Base-by-base conservation (phyloP, 1,140 invertebrate species). In the Gonioctena quinquepunctata region DNA sequence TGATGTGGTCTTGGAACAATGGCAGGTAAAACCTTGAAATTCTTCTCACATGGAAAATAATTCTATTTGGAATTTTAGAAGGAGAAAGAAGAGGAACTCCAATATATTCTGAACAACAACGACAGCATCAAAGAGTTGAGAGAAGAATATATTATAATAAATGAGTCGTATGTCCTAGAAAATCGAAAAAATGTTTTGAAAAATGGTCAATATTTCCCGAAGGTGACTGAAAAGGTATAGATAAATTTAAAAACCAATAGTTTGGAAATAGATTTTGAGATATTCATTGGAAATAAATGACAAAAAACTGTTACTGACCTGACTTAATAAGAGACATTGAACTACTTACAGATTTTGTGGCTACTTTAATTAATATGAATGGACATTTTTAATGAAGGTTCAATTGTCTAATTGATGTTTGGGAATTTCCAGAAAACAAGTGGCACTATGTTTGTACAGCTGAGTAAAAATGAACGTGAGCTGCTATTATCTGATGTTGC, bases 101-200 rank as follows among this genome's bases (percentile, higher is more conserved):
- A 69, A 59, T 50, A 69, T 3, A 8, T 80, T 4, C 49, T 78
- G 11, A 59, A 78, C 16, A 71, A 59, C 11, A 73, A 81, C 76
- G 70, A 73, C 13, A 75, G 76, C 56, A 68, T 82, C 1, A 66
- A 76, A 57, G 68, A 73, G 27, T 16, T 82, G 7, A 79, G 74
- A 71, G 13, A 60, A 22, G 54, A 68, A 23, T 76, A 69, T 21
- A 49, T 21, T 13, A 63, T 62, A 42, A 21, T 68, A 16, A 80
- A 78, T 22, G 70, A 76, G 28, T 13, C 50, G n/a, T 49, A 72
- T 13, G 62, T 81, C n/a, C 60, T 50, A 22, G 54, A 80, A 54
- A 75, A 79, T 54, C 70, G 80, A 23, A 74, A 79, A 16, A 72
- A 69, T 11, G 59, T 56, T 48, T 23, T 79, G 42, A 66, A 73